Percentiles rank a stretch among this genome's conserved stretches.
These are phyloP conservation scores for Meloidogyne chitwoodi DNA, from an alignment of 1,140 invertebrate genomes.

Conservation along the genomic window DNA sequence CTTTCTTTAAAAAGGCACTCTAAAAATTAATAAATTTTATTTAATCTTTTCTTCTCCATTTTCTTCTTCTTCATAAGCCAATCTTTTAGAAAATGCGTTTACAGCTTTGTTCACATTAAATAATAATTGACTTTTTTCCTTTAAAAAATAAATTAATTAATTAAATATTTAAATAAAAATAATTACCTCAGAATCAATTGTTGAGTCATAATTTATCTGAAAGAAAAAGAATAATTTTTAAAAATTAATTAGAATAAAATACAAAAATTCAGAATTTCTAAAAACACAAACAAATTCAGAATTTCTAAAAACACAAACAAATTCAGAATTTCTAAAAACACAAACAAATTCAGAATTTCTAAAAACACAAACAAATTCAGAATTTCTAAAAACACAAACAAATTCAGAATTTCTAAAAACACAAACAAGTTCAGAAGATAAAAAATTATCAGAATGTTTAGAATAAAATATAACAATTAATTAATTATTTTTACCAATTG, in stretches of 20 bases:
- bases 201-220: not conserved
- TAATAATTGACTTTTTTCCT: not conserved
- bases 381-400: not conserved
- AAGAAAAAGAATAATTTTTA: not conserved
- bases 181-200: not conserved
- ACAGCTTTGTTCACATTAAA: not conserved
- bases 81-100: not conserved
- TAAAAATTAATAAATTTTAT: not conserved
- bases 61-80: not conserved
- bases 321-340: not conserved
- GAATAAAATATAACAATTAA: too few species aligned
- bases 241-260: too few species aligned
- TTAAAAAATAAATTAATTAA: not conserved
- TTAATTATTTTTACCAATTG: constrained; percentile 21
- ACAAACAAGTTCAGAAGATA: not conserved
- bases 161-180: not conserved
- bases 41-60: not conserved
- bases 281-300: not conserved
- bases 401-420: not conserved
- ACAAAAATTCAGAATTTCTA: too few species aligned
- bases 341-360: not conserved
- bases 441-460: not conserved
- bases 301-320: not conserved
- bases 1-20: not conserved
- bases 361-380: too few species aligned